phyloP scores from a whole-genome alignment of 2,113 vertebrate genomes.

The Hyperopisus bebe region DNA sequence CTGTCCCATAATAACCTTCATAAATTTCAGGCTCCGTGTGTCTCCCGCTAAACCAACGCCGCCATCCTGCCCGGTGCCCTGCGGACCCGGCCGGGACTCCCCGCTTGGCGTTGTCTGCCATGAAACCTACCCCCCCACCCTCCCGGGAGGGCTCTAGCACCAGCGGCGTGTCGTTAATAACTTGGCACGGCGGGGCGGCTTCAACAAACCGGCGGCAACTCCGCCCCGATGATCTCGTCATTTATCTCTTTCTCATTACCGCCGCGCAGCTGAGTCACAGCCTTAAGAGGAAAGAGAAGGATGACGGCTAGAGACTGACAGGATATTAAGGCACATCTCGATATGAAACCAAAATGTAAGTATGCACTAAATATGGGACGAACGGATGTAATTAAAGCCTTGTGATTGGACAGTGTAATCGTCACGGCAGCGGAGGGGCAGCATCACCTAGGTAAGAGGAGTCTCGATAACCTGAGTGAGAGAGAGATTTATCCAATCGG shows the following conservation, averaged over 20 bases:
- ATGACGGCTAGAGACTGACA: background rate
- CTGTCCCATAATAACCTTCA: constrained; percentile 69
- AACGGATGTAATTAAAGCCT: background rate
- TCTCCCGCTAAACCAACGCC: background rate
- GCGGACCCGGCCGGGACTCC: background rate
- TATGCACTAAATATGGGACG: background rate
- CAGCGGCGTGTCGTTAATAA: constrained; percentile 3
- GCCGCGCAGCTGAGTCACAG: constrained; percentile 26
- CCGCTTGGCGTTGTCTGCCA: background rate
- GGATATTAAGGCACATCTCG: background rate
- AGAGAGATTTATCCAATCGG: constrained; percentile 53
- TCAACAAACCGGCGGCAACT: constrained; percentile 9
- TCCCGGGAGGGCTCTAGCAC: constrained; percentile 1
- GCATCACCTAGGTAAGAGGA: background rate
- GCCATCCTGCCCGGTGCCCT: background rate
- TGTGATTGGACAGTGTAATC: background rate
- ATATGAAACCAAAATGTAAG: background rate
- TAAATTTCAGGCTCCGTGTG: constrained; percentile 70
- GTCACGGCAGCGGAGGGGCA: background rate
- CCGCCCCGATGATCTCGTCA: constrained; percentile 32
- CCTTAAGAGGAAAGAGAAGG: background rate
- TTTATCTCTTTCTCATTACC: constrained; percentile 44
- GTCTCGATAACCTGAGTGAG: background rate
- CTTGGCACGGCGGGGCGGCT: constrained; percentile 1
- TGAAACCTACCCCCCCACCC: too few species aligned